Conservation (phyloP, 2,888 invertebrate genomes). For the Hermodice carunculata region DNA sequence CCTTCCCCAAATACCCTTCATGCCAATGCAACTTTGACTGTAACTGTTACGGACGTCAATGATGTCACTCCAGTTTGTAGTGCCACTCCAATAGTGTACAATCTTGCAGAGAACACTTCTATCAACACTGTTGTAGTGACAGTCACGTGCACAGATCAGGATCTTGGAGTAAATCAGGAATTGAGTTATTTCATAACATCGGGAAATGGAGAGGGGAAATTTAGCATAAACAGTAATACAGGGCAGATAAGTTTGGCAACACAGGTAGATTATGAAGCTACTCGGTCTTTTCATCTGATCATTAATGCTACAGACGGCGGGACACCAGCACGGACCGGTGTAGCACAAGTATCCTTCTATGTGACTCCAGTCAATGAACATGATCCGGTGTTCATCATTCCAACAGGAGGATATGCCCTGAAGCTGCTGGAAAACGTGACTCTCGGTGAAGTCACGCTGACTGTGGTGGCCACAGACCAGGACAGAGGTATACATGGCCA, state of each 20-base stretch:
- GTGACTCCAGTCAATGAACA: conserved; percentile 58
- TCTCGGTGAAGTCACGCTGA: conserved; percentile 44
- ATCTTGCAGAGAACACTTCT: background rate
- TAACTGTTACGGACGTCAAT: conserved; percentile 52
- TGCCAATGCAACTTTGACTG: conserved; percentile 39
- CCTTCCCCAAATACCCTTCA: conserved; percentile 20
- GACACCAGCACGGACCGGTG: conserved; percentile 34
- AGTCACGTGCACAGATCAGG: conserved; percentile 33
- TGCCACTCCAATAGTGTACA: background rate
- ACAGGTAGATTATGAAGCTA: conserved; percentile 51
- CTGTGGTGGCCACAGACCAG: conserved; percentile 48
- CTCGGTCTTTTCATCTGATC: conserved; percentile 42
- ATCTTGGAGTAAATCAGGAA: conserved; percentile 45
- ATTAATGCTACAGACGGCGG: conserved; percentile 51
- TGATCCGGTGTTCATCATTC: conserved; percentile 42
- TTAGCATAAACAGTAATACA: conserved; percentile 43
- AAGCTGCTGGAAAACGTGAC: conserved; percentile 46
- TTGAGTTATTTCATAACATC: conserved; percentile 42
- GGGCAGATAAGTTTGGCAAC: conserved; percentile 45
- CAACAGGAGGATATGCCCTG: conserved; percentile 42
- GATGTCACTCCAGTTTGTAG: conserved; percentile 48
- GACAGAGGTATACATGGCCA: conserved; percentile 48
- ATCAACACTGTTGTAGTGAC: background rate
- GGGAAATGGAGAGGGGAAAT: conserved; percentile 45
- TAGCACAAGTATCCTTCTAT: conserved; percentile 42